A percentile compares a stretch with the other conserved stretches of the same genome.
Conservation (phyloP, 2,797 vertebrate genomes). For the Scomberomorus guttatus region DNA sequence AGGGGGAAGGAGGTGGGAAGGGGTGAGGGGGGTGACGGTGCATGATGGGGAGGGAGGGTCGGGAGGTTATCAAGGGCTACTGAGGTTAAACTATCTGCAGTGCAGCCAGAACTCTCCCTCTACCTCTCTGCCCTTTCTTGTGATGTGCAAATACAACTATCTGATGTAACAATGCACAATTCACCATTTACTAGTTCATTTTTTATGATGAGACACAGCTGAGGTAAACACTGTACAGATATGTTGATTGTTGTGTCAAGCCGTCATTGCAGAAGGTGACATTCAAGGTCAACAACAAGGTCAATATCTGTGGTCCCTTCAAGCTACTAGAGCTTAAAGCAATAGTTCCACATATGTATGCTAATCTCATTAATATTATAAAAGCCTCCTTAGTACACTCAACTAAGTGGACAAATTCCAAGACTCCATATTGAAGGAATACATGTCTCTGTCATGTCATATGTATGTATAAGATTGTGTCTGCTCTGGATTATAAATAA, state of each 20-base stretch:
- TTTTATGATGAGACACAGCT: neutral
- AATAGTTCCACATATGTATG: neutral
- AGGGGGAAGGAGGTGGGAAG: conserved; percentile 55
- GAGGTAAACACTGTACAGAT: neutral
- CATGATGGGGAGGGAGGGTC: conserved; percentile 28
- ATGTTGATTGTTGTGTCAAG: neutral
- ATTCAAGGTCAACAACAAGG: conserved; percentile 36
- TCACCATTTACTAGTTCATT: neutral
- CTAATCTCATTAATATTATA: too few relatives aligned
- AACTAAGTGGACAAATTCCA: too few relatives aligned
- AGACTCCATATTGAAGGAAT: too few relatives aligned
- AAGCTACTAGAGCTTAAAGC: neutral
- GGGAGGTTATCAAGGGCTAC: conserved; percentile 54
- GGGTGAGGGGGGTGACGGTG: conserved; percentile 58
- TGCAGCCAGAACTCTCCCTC: conserved; percentile 30
- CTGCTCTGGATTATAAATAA: too few relatives aligned
- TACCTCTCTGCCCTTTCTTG: conserved; percentile 9
- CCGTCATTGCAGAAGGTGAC: neutral
- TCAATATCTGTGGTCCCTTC: neutral
- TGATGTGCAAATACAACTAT: conserved; percentile 19
- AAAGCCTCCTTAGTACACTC: too few relatives aligned
- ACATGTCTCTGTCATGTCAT: too few relatives aligned
- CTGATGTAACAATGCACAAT: conserved; percentile 1
- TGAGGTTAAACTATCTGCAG: conserved; percentile 60
- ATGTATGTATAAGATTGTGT: too few relatives aligned